Base-by-base conservation (phyloP, 2,113 vertebrate species). In the Sus scrofa region DNA sequence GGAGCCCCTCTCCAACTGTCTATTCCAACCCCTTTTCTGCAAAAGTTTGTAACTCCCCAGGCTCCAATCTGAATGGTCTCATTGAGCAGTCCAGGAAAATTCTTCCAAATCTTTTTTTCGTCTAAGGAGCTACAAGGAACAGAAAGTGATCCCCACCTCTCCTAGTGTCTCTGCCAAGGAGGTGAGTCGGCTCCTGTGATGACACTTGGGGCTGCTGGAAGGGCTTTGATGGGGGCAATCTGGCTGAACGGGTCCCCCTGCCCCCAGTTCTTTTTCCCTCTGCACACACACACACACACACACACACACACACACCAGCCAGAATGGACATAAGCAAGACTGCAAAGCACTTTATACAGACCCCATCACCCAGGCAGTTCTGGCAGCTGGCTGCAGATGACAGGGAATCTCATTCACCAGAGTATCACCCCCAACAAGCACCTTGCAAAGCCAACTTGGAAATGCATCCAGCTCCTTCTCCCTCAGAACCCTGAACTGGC, bases 11-110 rank as follows among this genome's bases (percentile, higher is more conserved):
- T 1, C 24, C 50, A 16, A 9, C 4, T 1, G 12, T 67, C 90
- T 67, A 32, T 22, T 44, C 39, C 71, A 71, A 34, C 16, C 27
- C 12, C 50, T 62, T 75, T 60, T n/a, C n/a, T n/a, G 1, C 60
- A 27, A n/a, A 83, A 88, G 81, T 90, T 63, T 32, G 63, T 26
- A 11, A 54, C 70, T 94, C 44, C n/a, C 71, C 89, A 68, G 89
- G 74, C 50, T 63, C 39, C 50, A 14, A 3, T 52, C 44, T 56
- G 58, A 91, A 86, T 16, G 68, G 37, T 71, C 65, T 89, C 81
- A 78, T 20, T 67, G 54, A 90, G 32, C 3, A 50, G 44, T 62
- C 85, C 70, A 26, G n/a, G 65, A 84, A 96, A 92, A 90, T 85
- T 87, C 52, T 22, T 74, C 83, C 60, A 20, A 26, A 86, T 50